Evolutionary conservation across 2,113 vertebrate genomes (phyloP), one percentile per base, ranked within the genome.

Genomic region (Megalops atlanticus): DNA sequence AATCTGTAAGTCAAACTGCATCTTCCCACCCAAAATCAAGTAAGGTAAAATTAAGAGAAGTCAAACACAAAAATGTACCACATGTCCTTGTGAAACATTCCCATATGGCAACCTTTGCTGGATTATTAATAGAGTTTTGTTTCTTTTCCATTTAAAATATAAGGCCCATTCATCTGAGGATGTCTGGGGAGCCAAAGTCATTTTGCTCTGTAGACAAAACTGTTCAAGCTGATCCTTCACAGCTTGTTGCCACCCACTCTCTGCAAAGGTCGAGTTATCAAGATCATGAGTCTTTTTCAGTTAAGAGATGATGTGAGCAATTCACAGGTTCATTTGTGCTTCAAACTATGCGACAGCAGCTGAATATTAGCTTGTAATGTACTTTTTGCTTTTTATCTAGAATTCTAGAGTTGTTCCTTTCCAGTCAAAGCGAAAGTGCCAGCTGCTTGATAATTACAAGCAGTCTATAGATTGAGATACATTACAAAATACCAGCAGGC

Each of bases 251-350:
- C 33, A 8, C 38, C 40, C 8, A 8, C 12, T n/a, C 18, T 58
- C 76, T 39, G 31, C 47, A 14, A 11, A 58, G 12, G 49, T 16
- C 18, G 43, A 31, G 12, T n/a, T 31, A 64, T 31, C 58, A 24
- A 64, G 58, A 27, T 64, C 5, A 64, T 15, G 49, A 47, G 38
- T 35, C 18, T 71, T 36, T 39, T 54, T 72, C 68, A 12, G 27
- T 6, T 47, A 31, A 47, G 16, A n/a, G 76, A 58, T 24, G 49
- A 35, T 45, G 16, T 18, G 33, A 14, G 49, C 33, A 58, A 33
- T 58, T 41, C 35, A 41, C 84, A 89, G 88, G 84, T 88, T 90
- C 54, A 72, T 85, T 90, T 92, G 91, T 92, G 90, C 90, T 89
- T 89, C 74, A 80, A 83, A 87, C 81, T 81, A 84, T 81, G 72